Conservation (phyloP, 2,797 vertebrate species). For the Melanotaenia boesemani region DNA sequence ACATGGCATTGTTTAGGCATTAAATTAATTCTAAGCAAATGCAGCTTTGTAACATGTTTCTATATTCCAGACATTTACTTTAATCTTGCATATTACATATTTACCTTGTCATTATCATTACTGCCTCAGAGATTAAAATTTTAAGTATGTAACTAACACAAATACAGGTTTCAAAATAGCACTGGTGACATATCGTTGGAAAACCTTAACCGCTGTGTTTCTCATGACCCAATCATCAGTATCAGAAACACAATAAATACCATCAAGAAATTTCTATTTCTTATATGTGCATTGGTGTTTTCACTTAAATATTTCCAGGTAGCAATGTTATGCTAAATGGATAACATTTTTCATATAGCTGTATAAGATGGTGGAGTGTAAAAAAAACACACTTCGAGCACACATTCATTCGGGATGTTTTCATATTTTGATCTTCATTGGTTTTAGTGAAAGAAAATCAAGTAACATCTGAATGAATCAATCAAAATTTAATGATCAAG, state of each 20-base stretch:
- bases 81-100: too few relatives aligned
- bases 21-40: too few relatives aligned
- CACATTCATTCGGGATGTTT: background rate
- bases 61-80: too few relatives aligned
- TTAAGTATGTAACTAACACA: too few relatives aligned
- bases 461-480: constrained; percentile 17
- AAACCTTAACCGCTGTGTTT: background rate
- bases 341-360: background rate
- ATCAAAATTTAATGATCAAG: constrained; percentile 15
- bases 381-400: background rate
- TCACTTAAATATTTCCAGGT: background rate
- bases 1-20: too few relatives aligned
- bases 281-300: background rate
- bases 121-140: too few relatives aligned
- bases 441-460: background rate
- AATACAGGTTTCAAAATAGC: too few relatives aligned
- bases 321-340: background rate
- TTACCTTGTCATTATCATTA: too few relatives aligned
- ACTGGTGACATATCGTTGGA: background rate
- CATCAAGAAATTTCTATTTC: background rate
- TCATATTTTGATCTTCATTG: constrained; percentile 6
- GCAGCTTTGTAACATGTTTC: too few relatives aligned
- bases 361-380: background rate
- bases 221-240: background rate
- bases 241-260: background rate